Evolutionary conservation across 2,888 invertebrate species (phyloP).

Genomic region (Helicoverpa assulta): DNA sequence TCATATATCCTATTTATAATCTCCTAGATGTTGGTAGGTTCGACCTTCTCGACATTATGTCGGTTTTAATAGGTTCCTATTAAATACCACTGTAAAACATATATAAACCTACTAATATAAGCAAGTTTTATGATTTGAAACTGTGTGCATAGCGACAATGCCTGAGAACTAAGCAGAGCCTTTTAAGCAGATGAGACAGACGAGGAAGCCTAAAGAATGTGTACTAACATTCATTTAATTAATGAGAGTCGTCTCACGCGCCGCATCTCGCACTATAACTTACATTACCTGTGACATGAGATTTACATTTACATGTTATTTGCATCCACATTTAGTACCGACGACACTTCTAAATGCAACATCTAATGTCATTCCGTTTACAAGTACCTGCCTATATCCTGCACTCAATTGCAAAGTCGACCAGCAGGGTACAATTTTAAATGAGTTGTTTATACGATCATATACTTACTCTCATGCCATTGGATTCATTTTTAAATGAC

Average conservation of each 20-base stretch:
- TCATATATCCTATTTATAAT: too few relatives aligned
- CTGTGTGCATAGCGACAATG: neutral
- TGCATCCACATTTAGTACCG: constrained; percentile 10
- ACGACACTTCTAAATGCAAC: constrained; percentile 7
- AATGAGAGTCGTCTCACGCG: constrained; percentile 24
- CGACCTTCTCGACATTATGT: too few relatives aligned
- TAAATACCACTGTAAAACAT: too few relatives aligned
- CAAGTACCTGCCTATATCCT: neutral
- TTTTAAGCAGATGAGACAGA: neutral
- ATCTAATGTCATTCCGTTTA: neutral
- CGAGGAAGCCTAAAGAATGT: neutral
- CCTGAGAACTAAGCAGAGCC: too few relatives aligned
- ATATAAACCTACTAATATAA: neutral
- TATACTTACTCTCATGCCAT: neutral
- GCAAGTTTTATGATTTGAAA: neutral
- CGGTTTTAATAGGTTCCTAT: too few relatives aligned
- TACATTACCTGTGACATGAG: constrained; percentile 16
- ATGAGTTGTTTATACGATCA: too few relatives aligned
- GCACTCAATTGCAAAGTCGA: neutral
- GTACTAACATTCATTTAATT: neutral
- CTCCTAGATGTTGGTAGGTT: too few relatives aligned
- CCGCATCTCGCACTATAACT: constrained; percentile 24
- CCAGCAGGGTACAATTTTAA: neutral
- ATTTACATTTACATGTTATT: constrained; percentile 33
- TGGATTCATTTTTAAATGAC: neutral